Base-by-base conservation (phyloP, 2,888 invertebrate species). In the Aspidiotus destructor region DNA sequence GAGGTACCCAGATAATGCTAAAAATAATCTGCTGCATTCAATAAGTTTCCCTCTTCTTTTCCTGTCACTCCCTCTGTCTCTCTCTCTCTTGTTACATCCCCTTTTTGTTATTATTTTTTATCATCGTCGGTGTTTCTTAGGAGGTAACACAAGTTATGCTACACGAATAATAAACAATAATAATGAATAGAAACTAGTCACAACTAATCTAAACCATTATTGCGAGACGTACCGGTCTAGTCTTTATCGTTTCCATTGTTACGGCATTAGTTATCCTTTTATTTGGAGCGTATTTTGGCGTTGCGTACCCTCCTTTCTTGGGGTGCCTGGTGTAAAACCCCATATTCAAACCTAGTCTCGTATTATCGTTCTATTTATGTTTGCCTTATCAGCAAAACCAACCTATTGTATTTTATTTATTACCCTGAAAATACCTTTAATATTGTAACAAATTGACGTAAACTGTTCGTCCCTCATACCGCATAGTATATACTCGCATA, bases 371-470 rank as follows among this genome's bases (percentile, higher is more conserved):
- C 58, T 28, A 58, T 28, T 58, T 58, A 58, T 16, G 52, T n/a
- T 62, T 53, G 68, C 53, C 61, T 68, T 62, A 55, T 68, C 62
- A 68, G 68, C 62, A 61, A 68, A 68, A 44, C 52, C 48, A 41
- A 42, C 52, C 17, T 54, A 48, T 68, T 68, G 68, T 68, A 62
- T 68, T 68, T 61, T 62, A 68, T 68, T 68, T 68, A 68, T 68
- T 68, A 68, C 68, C 68, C 68, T 68, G 60, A 68, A 68, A 68
- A 68, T 61, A 68, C 68, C 68, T 61, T 48, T 68, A 60, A 68
- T 68, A 68, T 60, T 28, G 60, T 60, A 60, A 68, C 60, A 48
- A 60, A 48, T 60, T 44, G 58, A 65, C 17, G 15, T 54, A 15
- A 16, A 54, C 17, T 54, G 55, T 28, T 28, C 5, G 28, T 28